phyloP scores from a whole-genome alignment of 2,113 vertebrate species.

The Bubalus kerabau region DNA sequence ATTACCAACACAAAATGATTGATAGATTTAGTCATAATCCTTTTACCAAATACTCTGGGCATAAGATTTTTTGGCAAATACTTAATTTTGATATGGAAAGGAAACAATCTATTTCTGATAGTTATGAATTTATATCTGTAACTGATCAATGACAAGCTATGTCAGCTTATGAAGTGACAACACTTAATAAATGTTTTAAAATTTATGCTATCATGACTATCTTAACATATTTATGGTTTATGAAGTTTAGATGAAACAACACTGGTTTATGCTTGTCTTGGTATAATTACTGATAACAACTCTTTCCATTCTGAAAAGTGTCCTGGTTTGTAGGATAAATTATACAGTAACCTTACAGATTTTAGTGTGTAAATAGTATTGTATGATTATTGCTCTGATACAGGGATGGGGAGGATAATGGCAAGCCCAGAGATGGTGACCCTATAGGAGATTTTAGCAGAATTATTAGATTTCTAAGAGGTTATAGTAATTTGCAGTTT shows the following conservation, averaged over 20 bases:
- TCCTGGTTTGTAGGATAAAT: not conserved
- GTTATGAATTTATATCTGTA: not conserved
- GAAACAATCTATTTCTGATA: not conserved
- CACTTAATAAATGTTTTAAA: not conserved
- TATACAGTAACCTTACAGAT: not conserved
- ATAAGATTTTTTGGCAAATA: not conserved
- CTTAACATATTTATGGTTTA: not conserved
- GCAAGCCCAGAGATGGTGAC: too few relatives aligned
- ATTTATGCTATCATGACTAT: not conserved
- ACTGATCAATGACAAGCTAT: not conserved
- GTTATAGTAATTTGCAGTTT: not conserved
- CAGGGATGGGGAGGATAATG: not conserved
- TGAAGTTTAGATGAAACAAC: not conserved
- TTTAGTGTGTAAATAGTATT: not conserved
- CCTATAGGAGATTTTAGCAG: not conserved
- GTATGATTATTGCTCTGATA: not conserved
- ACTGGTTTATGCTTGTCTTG: not conserved
- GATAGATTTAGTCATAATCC: not conserved
- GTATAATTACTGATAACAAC: not conserved
- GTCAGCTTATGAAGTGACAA: not conserved
- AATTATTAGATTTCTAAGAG: not conserved
- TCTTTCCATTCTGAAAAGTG: not conserved
- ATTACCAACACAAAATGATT: not conserved
- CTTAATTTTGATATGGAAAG: not conserved
- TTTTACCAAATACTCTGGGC: not conserved